These are phyloP conservation scores for Nerophis ophidion DNA, from an alignment of 2,113 vertebrate species.

Conservation along the genomic window DNA sequence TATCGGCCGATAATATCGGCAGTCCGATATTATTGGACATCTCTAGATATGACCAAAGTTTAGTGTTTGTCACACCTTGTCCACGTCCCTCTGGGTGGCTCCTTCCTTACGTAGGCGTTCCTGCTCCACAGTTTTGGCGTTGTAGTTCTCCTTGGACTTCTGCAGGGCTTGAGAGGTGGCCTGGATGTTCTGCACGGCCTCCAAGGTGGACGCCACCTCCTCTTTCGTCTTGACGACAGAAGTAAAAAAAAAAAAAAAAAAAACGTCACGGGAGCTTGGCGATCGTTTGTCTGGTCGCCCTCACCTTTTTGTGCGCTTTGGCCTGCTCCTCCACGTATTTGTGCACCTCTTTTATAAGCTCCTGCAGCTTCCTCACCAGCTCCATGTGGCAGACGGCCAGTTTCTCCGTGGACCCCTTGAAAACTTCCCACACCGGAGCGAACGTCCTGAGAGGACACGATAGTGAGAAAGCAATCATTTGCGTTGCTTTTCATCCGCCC, in stretches of 20 bases:
- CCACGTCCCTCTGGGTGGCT: slow-evolving; percentile 89
- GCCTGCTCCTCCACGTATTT: slow-evolving; percentile 96
- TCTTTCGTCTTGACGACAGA: slow-evolving; percentile 83
- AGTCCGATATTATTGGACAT: no score
- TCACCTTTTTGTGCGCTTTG: slow-evolving; percentile 95
- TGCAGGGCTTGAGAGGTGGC: slow-evolving; percentile 87
- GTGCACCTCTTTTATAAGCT: slow-evolving; percentile 96
- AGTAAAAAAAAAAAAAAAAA: neutral
- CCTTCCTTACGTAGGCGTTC: slow-evolving; percentile 95
- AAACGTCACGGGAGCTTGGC: neutral
- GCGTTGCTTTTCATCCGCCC: neutral
- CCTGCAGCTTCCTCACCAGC: slow-evolving; percentile 89
- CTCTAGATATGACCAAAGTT: slow-evolving; percentile 17
- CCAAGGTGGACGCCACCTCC: slow-evolving; percentile 91
- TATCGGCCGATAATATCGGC: no score
- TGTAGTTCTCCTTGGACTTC: slow-evolving; percentile 96
- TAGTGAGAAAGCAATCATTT: neutral
- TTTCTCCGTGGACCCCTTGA: slow-evolving; percentile 93
- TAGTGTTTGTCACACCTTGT: slow-evolving; percentile 80
- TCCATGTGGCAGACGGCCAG: slow-evolving; percentile 92
- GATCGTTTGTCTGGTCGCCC: neutral
- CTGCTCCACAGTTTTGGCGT: slow-evolving; percentile 87
- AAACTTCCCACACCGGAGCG: slow-evolving; percentile 94
- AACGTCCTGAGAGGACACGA: slow-evolving; percentile 77
- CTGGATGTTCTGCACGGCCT: slow-evolving; percentile 95